phyloP scores from a whole-genome alignment of 2,797 vertebrate species.

The Platalea minor region DNA sequence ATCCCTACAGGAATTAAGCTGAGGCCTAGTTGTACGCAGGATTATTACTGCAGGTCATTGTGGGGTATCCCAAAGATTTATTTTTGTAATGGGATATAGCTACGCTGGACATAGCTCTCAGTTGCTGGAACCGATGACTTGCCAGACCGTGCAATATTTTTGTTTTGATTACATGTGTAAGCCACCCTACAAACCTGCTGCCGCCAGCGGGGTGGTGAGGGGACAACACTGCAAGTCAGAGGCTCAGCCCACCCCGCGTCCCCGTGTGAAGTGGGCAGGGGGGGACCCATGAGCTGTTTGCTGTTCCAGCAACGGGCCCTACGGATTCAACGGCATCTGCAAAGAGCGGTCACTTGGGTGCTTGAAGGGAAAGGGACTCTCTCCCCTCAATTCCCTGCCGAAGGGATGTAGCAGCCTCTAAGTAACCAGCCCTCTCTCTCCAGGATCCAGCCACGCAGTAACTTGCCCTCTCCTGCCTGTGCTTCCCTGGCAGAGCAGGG shows the following conservation, averaged over 20 bases:
- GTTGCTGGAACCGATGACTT: not conserved
- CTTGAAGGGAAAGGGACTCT: not conserved
- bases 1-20: not conserved
- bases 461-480: not conserved
- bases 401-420: not conserved
- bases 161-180: not conserved
- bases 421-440: not conserved
- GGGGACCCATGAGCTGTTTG: not conserved
- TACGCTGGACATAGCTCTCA: not conserved
- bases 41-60: not conserved
- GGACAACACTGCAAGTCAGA: too few species aligned
- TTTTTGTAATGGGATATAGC: not conserved
- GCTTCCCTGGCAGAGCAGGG: not conserved
- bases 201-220: not conserved
- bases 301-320: not conserved
- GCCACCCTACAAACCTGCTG: not conserved
- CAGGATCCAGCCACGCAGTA: rapidly evolving
- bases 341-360: not conserved
- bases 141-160: not conserved
- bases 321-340: rapidly evolving
- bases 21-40: too few species aligned
- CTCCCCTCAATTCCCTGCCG: not conserved
- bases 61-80: not conserved
- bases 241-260: not conserved
- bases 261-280: not conserved